These are phyloP conservation scores for Resseliella maxima DNA, from an alignment of 2,888 invertebrate genomes.

Conservation along the genomic window DNA sequence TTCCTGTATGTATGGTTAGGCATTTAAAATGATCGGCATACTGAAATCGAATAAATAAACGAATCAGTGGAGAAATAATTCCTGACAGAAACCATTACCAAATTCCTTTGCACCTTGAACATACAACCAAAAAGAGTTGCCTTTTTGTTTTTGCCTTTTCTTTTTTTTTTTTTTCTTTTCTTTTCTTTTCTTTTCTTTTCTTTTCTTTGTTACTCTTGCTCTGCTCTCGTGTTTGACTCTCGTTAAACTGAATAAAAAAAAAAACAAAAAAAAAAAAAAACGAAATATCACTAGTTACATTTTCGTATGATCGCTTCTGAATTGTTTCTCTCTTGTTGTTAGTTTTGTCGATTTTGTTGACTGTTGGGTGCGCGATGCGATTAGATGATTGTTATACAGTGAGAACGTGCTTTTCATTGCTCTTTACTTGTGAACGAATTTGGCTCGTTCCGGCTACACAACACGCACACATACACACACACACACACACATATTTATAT, in stretches of 20 bases:
- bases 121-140: not conserved
- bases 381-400: not conserved
- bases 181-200: not conserved
- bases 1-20: not conserved
- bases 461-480: too few species aligned
- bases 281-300: not conserved
- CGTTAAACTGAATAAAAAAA: too few species aligned
- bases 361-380: not conserved
- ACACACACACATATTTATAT: too few species aligned
- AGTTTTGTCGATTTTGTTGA: not conserved
- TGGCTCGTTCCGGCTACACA: not conserved
- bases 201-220: not conserved
- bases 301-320: slow-evolving; percentile 45
- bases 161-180: not conserved
- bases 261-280: not conserved
- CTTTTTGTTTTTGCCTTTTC: not conserved
- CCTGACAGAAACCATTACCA: slow-evolving; percentile 47
- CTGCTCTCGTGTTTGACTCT: not conserved
- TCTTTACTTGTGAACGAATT: not conserved
- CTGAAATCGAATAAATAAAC: slow-evolving; percentile 51
- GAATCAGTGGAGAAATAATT: slow-evolving; percentile 42
- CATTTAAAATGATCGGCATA: slow-evolving; percentile 48
- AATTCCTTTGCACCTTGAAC: slow-evolving; percentile 53
- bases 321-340: not conserved
- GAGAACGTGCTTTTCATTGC: slow-evolving; percentile 8